These are phyloP conservation scores for Rhinolophus ferrumequinum DNA, from an alignment of 2,113 vertebrate species.

Conservation along the genomic window DNA sequence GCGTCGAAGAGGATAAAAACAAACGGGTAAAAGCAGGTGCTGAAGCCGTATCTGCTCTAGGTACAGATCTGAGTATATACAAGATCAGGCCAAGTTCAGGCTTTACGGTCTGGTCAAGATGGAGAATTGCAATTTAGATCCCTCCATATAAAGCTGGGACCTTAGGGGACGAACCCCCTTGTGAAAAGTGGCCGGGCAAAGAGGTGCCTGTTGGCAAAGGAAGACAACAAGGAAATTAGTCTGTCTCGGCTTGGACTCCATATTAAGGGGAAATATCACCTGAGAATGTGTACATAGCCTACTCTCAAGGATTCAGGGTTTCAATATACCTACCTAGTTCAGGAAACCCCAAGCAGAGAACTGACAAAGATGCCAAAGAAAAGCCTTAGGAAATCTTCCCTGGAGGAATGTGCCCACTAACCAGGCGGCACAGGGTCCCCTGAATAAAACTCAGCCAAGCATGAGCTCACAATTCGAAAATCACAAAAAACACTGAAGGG, in stretches of 20 bases:
- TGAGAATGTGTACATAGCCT: neutral
- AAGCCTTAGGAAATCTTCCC: slow-evolving; percentile 19
- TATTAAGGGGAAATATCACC: neutral
- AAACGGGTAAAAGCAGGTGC: neutral
- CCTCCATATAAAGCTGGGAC: neutral
- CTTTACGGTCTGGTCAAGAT: neutral
- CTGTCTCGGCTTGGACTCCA: neutral
- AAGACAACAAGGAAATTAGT: neutral
- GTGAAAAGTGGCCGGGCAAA: neutral
- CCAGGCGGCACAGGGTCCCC: neutral
- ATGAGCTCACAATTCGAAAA: slow-evolving; percentile 18
- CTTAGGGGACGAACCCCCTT: neutral
- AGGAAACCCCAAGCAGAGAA: slow-evolving; percentile 33
- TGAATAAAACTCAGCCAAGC: slow-evolving; percentile 31
- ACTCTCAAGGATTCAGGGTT: neutral
- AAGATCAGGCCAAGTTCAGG: neutral
- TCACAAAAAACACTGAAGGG: neutral
- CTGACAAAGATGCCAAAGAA: neutral
- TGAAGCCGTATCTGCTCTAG: neutral
- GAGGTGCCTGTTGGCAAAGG: neutral
- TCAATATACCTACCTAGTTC: neutral
- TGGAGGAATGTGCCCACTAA: neutral
- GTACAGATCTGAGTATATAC: neutral
- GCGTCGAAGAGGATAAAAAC: neutral
- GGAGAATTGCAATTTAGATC: neutral